Conservation (phyloP, 2,113 vertebrate species). For the Chaenocephalus aceratus region DNA sequence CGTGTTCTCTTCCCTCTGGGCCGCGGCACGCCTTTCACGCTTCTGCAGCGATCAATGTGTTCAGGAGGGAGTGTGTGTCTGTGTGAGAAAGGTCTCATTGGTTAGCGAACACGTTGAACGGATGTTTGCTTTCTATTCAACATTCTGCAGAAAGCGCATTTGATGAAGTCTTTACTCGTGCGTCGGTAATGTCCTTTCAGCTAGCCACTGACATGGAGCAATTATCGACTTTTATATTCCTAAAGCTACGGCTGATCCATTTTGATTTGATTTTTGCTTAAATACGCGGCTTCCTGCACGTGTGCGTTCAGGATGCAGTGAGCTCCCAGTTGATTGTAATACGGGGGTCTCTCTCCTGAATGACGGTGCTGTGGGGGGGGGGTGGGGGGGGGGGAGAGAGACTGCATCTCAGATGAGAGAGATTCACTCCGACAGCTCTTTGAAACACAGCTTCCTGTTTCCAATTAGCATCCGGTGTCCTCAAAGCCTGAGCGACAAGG, state of each 20-base stretch:
- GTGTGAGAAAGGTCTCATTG: neutral
- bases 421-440: conserved; percentile 72
- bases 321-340: conserved; percentile 10
- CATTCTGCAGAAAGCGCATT: neutral
- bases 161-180: neutral
- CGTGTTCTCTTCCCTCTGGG: conserved; percentile 59
- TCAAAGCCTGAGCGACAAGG: conserved; percentile 60
- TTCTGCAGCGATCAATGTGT: conserved; percentile 39
- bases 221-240: too few relatives aligned
- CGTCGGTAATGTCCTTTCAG: too few relatives aligned
- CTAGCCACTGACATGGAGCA: too few relatives aligned
- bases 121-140: neutral
- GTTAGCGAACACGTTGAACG: neutral
- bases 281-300: too few relatives aligned
- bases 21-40: conserved; percentile 51
- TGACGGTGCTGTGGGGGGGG: conserved; percentile 17
- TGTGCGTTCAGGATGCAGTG: too few relatives aligned
- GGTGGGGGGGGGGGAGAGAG: conserved; percentile 17
- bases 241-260: too few relatives aligned
- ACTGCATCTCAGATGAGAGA: conserved; percentile 43
- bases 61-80: neutral
- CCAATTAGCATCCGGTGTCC: conserved; percentile 75
- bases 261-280: neutral
- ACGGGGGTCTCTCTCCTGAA: conserved; percentile 20
- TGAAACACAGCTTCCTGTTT: conserved; percentile 76